Conservation (phyloP, 2,888 invertebrate species). For the Diachrysia chrysitis region DNA sequence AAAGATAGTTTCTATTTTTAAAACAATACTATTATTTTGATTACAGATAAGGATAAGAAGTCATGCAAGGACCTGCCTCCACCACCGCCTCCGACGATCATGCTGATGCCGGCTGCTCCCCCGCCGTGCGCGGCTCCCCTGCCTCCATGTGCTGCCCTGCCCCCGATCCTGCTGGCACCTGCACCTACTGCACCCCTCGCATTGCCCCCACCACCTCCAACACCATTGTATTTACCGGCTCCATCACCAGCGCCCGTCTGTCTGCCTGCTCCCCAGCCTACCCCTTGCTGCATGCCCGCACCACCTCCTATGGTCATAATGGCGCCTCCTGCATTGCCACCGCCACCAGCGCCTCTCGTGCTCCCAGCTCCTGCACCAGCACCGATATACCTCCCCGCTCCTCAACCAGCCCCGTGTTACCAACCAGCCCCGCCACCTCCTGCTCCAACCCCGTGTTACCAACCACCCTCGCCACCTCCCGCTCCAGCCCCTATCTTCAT, state of each 20-base stretch:
- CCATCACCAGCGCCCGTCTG: conserved; percentile 51
- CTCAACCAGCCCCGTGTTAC: conserved; percentile 59
- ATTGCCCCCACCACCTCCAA: conserved; percentile 59
- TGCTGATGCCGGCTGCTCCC: conserved; percentile 76
- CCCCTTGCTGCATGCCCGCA: conserved; percentile 54
- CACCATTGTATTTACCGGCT: conserved; percentile 57
- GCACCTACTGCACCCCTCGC: conserved; percentile 50
- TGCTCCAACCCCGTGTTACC: conserved; percentile 43
- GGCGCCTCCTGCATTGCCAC: conserved; percentile 26
- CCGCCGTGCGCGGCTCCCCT: conserved; percentile 60
- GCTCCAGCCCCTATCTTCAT: conserved; percentile 70
- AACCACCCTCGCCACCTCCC: conserved; percentile 54
- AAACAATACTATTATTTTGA: conserved; percentile 5
- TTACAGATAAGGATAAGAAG: conserved; percentile 61
- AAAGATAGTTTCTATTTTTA: no score
- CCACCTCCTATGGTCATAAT: conserved; percentile 27
- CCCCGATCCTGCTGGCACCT: conserved; percentile 56
- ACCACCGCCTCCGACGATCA: conserved; percentile 74
- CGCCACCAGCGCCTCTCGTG: conserved; percentile 38
- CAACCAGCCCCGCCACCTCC: conserved; percentile 61
- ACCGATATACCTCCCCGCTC: conserved; percentile 46
- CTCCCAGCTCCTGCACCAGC: conserved; percentile 55
- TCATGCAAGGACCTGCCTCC: conserved; percentile 65
- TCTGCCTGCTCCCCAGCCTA: conserved; percentile 53
- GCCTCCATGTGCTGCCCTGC: conserved; percentile 37